Conservation (phyloP, 64 coral and sea anemone genomes). For the Catalaphyllia jardinei region DNA sequence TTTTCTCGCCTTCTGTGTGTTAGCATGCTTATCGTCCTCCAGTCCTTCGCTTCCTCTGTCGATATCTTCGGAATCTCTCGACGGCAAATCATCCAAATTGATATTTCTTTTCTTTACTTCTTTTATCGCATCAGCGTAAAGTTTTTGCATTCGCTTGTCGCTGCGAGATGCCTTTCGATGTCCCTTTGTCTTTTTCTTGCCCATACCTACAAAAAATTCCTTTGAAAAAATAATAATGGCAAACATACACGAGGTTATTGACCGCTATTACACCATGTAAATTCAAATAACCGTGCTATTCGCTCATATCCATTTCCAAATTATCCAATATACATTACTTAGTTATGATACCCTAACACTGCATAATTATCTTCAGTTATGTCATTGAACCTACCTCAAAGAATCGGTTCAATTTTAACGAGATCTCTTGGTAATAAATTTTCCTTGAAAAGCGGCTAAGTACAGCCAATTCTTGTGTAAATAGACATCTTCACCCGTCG, state of each 20-base stretch:
- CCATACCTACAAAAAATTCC: background rate
- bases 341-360: background rate
- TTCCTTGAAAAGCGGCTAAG: background rate
- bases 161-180: conserved; percentile 23
- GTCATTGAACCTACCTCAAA: background rate
- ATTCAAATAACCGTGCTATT: background rate
- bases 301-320: background rate
- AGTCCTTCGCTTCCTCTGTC: background rate
- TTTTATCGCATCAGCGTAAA: conserved; percentile 15
- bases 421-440: background rate
- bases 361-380: background rate
- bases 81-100: conserved; percentile 11
- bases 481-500: background rate
- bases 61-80: background rate
- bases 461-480: background rate
- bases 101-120: conserved; percentile 28
- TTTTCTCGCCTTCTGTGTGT: conserved; percentile 23
- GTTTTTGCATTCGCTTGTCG: conserved; percentile 31
- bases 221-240: background rate
- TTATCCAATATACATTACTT: background rate
- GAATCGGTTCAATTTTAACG: background rate
- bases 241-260: background rate
- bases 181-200: conserved; percentile 4
- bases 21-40: background rate
- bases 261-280: background rate